Base-by-base conservation (phyloP, 2,888 invertebrate genomes). In the Catocala nupta region DNA sequence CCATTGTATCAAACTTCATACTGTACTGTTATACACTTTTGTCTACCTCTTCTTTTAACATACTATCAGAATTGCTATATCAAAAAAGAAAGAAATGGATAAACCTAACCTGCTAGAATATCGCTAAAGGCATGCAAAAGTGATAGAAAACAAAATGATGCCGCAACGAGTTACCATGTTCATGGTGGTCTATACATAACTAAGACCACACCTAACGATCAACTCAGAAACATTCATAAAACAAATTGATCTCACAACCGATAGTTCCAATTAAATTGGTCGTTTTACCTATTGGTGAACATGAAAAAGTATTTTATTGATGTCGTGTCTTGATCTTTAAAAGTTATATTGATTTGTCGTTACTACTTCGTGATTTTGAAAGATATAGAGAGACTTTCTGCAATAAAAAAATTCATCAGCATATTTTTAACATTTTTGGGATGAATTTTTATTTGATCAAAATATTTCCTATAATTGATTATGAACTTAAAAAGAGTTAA, bases 291-390 rank as follows among this genome's bases (percentile, higher is more conserved):
- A 57, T 45, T 53, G 39, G 53, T 51, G 47, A 47, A 57, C 42
- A 39, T 49, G 8, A 39, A 48, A 44, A 43, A 12, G 12, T 36
- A 25, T 61, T 61, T 59, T 59, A 53, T 53, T 59, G 34, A 34
- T 33, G 16, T 42, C 16, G 6, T 60, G 53, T 59, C 59, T 43
- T 55, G 55, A 59, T 47, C n/a, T 43, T 9, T 44, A 49, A 48
- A 48, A 59, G 43, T 12, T 36, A 60, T 36, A 59, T 49, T 52
- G n/a, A 52, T 55, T 53, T 64, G 55, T 59, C 54, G 39, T 49
- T 45, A 51, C 33, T 39, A 44, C 10, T 44, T 62, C 52, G 55
- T 55, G 53, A 52, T 59, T 55, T 48, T 3, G 39, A 59, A 16
- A 10, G 9, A 10, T 39, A 8, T 39, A 9, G 13, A 62, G 36